phyloP scores from a whole-genome alignment of 2,797 vertebrate species.

The Euthynnus affinis region DNA sequence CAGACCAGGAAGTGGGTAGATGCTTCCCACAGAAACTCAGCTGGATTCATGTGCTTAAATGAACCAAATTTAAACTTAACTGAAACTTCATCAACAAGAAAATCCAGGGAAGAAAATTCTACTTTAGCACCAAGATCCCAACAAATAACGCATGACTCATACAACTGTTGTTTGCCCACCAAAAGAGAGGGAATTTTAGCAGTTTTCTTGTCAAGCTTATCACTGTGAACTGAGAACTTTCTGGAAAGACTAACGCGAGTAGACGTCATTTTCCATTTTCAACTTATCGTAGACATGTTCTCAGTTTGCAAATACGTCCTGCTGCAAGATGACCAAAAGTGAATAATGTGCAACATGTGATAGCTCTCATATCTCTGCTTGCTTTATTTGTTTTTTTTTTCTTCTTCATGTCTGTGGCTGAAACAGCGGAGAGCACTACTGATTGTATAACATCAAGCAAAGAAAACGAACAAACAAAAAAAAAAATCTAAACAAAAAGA shows the following conservation, averaged over 20 bases:
- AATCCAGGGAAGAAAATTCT: too few species aligned
- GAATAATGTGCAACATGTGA: not conserved
- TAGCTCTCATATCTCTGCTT: not conserved
- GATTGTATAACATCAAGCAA: not conserved
- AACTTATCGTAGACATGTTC: not conserved
- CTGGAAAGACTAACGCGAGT: not conserved
- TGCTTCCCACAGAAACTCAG: not conserved
- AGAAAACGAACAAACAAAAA: too few species aligned
- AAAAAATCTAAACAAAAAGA: too few species aligned
- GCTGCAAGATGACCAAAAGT: not conserved
- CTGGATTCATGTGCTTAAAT: not conserved
- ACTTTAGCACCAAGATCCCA: too few species aligned
- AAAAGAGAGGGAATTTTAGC: not conserved
- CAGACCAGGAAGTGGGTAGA: not conserved
- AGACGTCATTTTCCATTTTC: not conserved
- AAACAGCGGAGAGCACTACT: not conserved
- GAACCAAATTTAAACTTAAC: not conserved
- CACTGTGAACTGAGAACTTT: not conserved
- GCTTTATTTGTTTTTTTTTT: conserved; percentile 5
- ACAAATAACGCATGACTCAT: not conserved
- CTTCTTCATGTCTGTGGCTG: not conserved
- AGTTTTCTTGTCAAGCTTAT: not conserved
- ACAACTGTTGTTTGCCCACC: too few species aligned
- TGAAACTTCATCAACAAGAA: not conserved
- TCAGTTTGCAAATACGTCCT: not conserved